phyloP scores from a whole-genome alignment of 2,113 vertebrate species.

The Galeopterus variegatus region DNA sequence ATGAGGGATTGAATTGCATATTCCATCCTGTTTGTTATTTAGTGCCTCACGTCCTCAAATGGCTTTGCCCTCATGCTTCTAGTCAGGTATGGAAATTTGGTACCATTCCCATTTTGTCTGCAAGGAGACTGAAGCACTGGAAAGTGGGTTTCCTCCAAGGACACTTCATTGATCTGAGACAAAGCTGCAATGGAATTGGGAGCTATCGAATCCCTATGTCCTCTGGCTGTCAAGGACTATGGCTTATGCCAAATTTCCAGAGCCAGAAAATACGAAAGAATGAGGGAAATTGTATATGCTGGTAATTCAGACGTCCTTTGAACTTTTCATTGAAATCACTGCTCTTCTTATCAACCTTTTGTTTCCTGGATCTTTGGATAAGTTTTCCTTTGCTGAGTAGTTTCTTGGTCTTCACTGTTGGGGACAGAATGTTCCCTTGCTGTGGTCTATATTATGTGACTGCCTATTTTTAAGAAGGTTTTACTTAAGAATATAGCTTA shows the following conservation, averaged over 20 bases:
- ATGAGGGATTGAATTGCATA: constrained; percentile 41
- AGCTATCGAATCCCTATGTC: constrained; percentile 30
- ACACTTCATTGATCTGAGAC: constrained; percentile 23
- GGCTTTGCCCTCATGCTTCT: constrained; percentile 3
- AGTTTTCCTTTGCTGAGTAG: not conserved
- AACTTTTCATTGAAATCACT: constrained; percentile 46
- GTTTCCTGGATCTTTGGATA: constrained; percentile 41
- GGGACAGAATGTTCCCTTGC: not conserved
- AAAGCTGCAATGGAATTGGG: not conserved
- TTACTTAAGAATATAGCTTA: constrained; percentile 11
- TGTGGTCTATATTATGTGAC: constrained; percentile 1
- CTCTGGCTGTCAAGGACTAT: not conserved
- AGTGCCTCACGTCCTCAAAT: not conserved
- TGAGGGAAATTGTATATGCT: not conserved
- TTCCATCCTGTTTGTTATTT: constrained; percentile 55
- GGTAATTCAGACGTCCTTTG: not conserved
- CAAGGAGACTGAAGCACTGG: not conserved
- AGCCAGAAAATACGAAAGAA: constrained; percentile 37
- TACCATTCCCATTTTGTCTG: constrained; percentile 46
- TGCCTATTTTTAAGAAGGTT: constrained; percentile 10
- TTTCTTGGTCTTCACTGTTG: not conserved
- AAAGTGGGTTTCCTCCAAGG: constrained; percentile 51
- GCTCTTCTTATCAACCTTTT: not conserved
- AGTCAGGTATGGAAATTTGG: not conserved
- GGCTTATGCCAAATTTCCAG: constrained; percentile 18